These are phyloP conservation scores for Stegastes partitus DNA, from an alignment of 2,113 vertebrate species.

Conservation along the genomic window DNA sequence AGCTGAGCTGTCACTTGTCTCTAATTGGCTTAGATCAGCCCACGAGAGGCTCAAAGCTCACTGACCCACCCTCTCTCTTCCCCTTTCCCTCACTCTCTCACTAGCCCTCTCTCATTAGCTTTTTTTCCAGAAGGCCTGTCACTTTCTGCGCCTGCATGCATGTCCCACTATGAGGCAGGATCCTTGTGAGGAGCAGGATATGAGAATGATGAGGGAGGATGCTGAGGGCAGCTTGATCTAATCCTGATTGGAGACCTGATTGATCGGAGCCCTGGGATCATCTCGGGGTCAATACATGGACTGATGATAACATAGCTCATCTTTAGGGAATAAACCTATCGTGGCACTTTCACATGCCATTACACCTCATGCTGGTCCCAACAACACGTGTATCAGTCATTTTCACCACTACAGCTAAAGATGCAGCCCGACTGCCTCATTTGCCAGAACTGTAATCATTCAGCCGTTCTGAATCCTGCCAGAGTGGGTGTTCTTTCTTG, in stretches of 20 bases:
- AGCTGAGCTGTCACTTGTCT: conserved; percentile 83
- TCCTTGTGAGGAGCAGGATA: conserved; percentile 14
- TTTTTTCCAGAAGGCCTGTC: conserved; percentile 22
- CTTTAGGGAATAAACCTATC: conserved; percentile 57
- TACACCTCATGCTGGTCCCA: conserved; percentile 42
- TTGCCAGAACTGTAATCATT: conserved; percentile 39
- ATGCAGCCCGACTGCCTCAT: conserved; percentile 17
- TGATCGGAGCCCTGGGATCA: conserved; percentile 71
- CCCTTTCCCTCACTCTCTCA: conserved; percentile 23
- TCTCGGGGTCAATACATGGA: conserved; percentile 63
- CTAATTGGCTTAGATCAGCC: conserved; percentile 84
- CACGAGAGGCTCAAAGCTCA: conserved; percentile 76
- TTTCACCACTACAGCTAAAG: conserved; percentile 3
- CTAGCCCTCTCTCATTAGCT: conserved; percentile 41
- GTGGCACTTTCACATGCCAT: conserved; percentile 52
- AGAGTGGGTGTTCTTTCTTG: conserved; percentile 33
- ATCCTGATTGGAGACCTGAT: conserved; percentile 77
- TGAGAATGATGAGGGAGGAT: conserved; percentile 45
- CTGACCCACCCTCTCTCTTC: conserved; percentile 67
- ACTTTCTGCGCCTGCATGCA: neutral
- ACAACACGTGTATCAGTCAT: conserved; percentile 18
- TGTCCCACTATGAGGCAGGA: conserved; percentile 3
- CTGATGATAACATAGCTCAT: conserved; percentile 63
- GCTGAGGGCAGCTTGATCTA: conserved; percentile 55
- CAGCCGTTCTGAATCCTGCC: conserved; percentile 28